These are phyloP conservation scores for Wiebesia pumilae DNA, from an alignment of 1,140 invertebrate genomes.

Conservation along the genomic window DNA sequence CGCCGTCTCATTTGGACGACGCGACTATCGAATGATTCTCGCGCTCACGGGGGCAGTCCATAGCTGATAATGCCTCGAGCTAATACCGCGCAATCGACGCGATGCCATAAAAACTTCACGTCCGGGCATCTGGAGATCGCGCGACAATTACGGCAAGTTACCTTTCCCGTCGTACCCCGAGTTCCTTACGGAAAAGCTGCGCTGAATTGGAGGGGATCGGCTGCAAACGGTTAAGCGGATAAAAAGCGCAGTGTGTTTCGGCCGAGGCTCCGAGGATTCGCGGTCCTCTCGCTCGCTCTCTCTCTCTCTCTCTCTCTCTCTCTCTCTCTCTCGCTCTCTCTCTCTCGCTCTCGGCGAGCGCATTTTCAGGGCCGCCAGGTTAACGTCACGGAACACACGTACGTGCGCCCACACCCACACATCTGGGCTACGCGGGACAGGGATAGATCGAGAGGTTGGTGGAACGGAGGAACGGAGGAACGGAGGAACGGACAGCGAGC, in stretches of 20 bases:
- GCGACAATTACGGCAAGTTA: neutral
- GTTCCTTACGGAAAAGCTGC: neutral
- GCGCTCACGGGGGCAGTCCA: neutral
- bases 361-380: constrained; percentile 74
- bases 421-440: constrained; percentile 34
- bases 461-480: neutral
- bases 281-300: neutral
- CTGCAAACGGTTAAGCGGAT: neutral
- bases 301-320: neutral
- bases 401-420: neutral
- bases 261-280: neutral
- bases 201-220: neutral
- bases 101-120: neutral
- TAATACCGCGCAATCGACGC: neutral
- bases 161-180: neutral
- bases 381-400: constrained; percentile 67
- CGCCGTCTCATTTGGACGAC: neutral
- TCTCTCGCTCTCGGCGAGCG: constrained; percentile 51
- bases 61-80: neutral
- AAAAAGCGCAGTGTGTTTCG: neutral
- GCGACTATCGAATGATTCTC: neutral
- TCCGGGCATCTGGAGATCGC: neutral
- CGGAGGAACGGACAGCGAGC: neutral
- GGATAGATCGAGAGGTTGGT: constrained; percentile 23
- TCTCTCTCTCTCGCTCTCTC: neutral